Evolutionary conservation across 2,888 invertebrate species (phyloP).

Genomic region (Callinectes sapidus): DNA sequence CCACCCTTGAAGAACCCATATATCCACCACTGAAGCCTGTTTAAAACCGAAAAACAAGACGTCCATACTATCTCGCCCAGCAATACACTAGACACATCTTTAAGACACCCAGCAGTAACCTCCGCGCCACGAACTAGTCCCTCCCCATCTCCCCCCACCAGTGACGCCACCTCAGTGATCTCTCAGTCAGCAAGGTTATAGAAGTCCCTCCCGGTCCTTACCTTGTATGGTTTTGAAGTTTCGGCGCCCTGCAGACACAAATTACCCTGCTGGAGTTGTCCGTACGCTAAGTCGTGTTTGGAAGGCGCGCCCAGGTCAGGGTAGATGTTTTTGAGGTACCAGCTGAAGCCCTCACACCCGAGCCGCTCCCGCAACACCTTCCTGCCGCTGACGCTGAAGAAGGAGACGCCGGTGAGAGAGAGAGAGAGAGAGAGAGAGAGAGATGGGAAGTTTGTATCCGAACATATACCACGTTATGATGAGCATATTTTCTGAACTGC

Average conservation of each 20-base stretch:
- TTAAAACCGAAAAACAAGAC: no score
- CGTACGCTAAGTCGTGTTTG: conserved; percentile 52
- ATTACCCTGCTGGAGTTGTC: conserved; percentile 47
- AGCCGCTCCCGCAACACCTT: conserved; percentile 37
- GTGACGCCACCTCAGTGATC: not conserved
- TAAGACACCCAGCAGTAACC: not conserved
- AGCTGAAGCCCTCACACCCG: conserved; percentile 50
- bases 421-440: not conserved
- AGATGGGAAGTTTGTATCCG: no score
- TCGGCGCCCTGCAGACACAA: conserved; percentile 48
- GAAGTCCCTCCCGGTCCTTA: not conserved
- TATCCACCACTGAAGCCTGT: no score
- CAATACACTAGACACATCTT: not conserved
- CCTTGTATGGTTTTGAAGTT: not conserved
- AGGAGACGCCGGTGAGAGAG: not conserved
- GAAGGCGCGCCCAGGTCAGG: conserved; percentile 55
- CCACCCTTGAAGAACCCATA: no score
- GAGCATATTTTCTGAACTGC: no score
- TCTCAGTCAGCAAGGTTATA: no score
- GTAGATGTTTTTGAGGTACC: conserved; percentile 56
- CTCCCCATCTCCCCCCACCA: not conserved
- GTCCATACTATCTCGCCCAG: not conserved
- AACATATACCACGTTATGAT: no score
- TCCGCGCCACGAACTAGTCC: not conserved
- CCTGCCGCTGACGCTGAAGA: conserved; percentile 48